Percentiles rank a stretch among this genome's conserved stretches.
phyloP scores from a whole-genome alignment of 1,140 invertebrate species.

The Trinorchestia longiramus region DNA sequence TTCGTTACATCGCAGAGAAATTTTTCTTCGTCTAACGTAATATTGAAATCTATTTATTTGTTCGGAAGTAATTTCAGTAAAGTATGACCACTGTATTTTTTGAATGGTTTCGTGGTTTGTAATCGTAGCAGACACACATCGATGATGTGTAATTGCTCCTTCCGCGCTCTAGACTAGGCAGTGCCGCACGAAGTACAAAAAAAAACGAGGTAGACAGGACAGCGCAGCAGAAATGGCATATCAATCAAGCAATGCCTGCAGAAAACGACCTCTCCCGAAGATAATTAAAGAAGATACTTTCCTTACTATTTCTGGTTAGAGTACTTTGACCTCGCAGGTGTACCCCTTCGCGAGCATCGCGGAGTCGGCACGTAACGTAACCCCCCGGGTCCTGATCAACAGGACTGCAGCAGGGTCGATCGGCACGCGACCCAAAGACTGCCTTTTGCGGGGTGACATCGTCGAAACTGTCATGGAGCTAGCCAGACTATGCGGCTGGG shows the following conservation, averaged over 20 bases:
- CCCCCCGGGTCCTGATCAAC: constrained; percentile 87
- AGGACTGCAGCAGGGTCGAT: constrained; percentile 78
- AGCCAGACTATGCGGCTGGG: constrained; percentile 46
- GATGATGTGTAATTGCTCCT: neutral
- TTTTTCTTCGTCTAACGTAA: neutral
- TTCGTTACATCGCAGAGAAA: neutral
- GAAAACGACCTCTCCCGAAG: neutral
- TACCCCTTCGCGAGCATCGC: constrained; percentile 92
- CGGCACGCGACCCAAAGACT: constrained; percentile 57
- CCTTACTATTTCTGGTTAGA: neutral
- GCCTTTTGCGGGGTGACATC: constrained; percentile 58
- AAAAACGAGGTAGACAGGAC: no score
- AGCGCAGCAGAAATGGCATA: no score
- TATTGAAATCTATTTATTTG: neutral
- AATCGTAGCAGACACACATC: no score
- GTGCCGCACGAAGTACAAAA: neutral
- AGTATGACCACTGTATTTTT: no score
- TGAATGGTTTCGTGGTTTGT: no score
- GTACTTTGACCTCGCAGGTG: constrained; percentile 55
- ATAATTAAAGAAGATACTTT: neutral
- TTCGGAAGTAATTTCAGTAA: no score
- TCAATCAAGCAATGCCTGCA: neutral
- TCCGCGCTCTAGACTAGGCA: neutral
- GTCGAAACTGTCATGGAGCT: constrained; percentile 47
- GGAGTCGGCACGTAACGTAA: constrained; percentile 78